These are phyloP conservation scores for Mycogona germanica DNA, from an alignment of 2,888 invertebrate genomes.

Conservation along the genomic window DNA sequence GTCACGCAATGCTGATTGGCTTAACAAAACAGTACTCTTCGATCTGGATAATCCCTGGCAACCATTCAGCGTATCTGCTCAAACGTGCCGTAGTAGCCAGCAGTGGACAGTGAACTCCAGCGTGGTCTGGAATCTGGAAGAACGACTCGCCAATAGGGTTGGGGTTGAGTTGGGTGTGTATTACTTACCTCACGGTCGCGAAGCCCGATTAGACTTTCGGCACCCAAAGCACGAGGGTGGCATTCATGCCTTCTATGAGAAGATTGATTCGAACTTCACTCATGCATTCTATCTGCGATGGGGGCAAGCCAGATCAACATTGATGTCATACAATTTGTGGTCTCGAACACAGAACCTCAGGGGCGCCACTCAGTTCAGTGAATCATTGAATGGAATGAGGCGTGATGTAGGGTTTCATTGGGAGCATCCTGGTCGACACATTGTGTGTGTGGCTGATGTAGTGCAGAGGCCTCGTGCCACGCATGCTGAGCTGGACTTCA, in stretches of 20 bases:
- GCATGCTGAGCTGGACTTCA: not conserved
- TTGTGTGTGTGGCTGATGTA: not conserved
- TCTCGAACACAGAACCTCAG: too few relatives aligned
- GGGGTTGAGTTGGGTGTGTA: not conserved
- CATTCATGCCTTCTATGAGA: not conserved
- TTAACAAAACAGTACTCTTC: conserved; percentile 2
- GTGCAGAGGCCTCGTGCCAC: not conserved
- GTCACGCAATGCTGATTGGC: not conserved
- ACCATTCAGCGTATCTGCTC: conserved; percentile 8
- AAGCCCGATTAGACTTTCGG: not conserved
- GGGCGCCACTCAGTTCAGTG: too few relatives aligned
- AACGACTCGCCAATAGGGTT: not conserved
- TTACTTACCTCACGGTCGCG: not conserved
- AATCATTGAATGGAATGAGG: not conserved
- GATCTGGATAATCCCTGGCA: conserved; percentile 14
- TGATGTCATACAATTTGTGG: conserved; percentile 6
- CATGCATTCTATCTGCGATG: conserved; percentile 1
- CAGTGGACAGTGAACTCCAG: not conserved
- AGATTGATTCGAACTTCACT: conserved; percentile 4
- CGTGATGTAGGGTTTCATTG: conserved; percentile 1
- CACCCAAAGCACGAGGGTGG: conserved; percentile 11
- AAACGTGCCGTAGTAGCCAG: not conserved
- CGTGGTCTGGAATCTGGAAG: conserved; percentile 1
- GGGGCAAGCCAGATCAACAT: conserved; percentile 1
- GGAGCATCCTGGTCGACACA: conserved; percentile 9